Base-by-base conservation (phyloP, 2,888 invertebrate species). In the Actias luna region DNA sequence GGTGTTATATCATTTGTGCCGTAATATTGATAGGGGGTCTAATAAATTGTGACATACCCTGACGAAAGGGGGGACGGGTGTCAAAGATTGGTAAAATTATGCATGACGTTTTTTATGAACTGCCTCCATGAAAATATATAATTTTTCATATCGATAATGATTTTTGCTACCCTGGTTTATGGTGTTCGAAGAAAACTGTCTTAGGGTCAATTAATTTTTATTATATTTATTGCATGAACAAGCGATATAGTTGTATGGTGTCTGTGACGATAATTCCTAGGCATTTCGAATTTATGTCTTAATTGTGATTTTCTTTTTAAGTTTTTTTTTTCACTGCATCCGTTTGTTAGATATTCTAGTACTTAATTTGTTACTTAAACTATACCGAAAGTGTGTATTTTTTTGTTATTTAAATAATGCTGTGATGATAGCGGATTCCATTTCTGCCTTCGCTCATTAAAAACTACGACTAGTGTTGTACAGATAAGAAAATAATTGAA, bases 231-330 rank as follows among this genome's bases (percentile, higher is more conserved):
- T 82, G 85, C 86, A 86, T 87, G 84, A 52, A 73, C 71, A 70
- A 25, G 12, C 29, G 67, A 71, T 77, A 75, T 80, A 76, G 78
- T 79, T 78, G 68, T 78, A 69, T 80, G 63, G 70, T 80, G 75
- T 79, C 71, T 70, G 74, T 72, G 76, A 75, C 80, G 82, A 84
- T 86, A 84, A 88, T 90, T 89, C 89, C 89, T 89, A 85, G 80
- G 77, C 67, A 75, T 76, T 86, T 88, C 87, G 87, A 90, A 89
- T 90, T 89, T 87, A 78, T 77, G 25, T 76, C 67, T 74, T 74
- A 75, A 75, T 76, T 76, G n/a, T n/a, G n/a, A 70, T 65, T 68
- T 64, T 64, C 64, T 63, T 70, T 65, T 69, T 70, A 67, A 74
- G 76, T 78, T 71, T 78, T 69, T 78, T 18, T 12, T 29, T 50